Evolutionary conservation across 2,797 vertebrate genomes (phyloP).

Genomic region (Arnoldichthys spilopterus): DNA sequence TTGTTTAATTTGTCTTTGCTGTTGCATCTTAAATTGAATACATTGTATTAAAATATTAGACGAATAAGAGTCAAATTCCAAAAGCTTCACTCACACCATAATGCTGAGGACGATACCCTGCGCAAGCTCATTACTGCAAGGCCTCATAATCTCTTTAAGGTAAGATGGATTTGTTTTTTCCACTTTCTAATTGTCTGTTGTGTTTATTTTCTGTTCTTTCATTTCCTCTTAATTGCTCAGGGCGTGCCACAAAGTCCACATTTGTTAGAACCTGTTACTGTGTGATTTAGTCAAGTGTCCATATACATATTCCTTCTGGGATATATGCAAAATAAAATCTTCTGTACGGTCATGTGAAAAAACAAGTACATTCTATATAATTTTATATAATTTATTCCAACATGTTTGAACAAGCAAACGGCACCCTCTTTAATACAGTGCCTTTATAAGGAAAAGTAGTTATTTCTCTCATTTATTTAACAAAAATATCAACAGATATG

Average conservation of each 20-base stretch:
- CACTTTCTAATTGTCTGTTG: neutral
- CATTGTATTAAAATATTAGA: neutral
- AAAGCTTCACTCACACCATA: conserved; percentile 9
- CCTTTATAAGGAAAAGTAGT: no score
- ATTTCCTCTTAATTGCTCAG: neutral
- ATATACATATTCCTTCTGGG: no score
- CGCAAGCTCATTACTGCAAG: conserved; percentile 32
- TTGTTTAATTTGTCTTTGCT: neutral
- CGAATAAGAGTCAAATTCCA: conserved; percentile 6
- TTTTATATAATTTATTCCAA: no score
- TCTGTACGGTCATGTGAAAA: no score
- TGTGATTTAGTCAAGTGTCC: no score
- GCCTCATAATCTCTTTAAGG: conserved; percentile 30
- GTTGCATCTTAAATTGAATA: conserved; percentile 9
- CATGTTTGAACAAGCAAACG: no score
- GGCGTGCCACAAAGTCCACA: neutral
- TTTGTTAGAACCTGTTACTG: no score
- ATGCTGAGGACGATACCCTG: neutral
- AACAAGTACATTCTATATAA: no score
- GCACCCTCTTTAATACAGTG: no score
- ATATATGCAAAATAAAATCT: no score
- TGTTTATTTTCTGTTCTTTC: neutral
- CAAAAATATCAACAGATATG: no score
- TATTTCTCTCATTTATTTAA: no score
- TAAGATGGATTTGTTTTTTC: conserved; percentile 29